phyloP scores from a whole-genome alignment of 1,140 invertebrate genomes.

The Drosophila novamexicana region DNA sequence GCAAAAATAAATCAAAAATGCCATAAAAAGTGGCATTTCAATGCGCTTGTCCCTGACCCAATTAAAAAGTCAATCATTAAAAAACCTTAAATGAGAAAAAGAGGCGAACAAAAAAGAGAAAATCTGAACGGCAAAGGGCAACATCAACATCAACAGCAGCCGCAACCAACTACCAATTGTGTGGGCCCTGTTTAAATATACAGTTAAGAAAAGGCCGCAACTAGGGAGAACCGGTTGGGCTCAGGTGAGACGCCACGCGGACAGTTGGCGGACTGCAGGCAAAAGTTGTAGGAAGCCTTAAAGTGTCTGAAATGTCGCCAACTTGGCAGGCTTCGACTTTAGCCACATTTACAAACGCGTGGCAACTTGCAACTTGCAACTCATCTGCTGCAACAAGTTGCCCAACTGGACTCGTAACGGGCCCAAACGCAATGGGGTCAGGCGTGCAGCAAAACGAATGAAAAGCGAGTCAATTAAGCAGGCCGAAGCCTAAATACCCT shows the following conservation, averaged over 20 bases:
- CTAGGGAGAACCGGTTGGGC: conserved; percentile 33
- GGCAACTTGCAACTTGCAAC: conserved; percentile 16
- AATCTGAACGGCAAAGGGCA: conserved; percentile 43
- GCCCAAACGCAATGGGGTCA: conserved; percentile 42
- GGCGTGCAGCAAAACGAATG: conserved; percentile 3
- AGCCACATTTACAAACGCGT: background rate
- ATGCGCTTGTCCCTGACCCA: conserved; percentile 66
- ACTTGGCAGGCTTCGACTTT: conserved; percentile 70
- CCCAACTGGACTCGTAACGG: conserved; percentile 46
- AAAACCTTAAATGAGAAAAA: conserved; percentile 20
- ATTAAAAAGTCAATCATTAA: conserved; percentile 52
- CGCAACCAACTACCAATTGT: conserved; percentile 11
- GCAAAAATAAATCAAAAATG: conserved; percentile 19
- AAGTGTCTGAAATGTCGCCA: conserved; percentile 75
- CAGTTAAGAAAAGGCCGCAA: conserved; percentile 29
- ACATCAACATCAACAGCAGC: conserved; percentile 1
- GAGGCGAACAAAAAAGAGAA: conserved; percentile 28
- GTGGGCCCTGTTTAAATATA: conserved; percentile 20
- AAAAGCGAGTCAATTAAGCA: background rate
- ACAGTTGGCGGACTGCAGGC: background rate
- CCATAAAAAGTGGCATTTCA: conserved; percentile 22
- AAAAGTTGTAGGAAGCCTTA: conserved; percentile 67
- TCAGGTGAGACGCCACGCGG: background rate
- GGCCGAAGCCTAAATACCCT: conserved; percentile 8
- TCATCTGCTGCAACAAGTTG: conserved; percentile 46